Percentiles rank a stretch among this genome's conserved stretches.
These are phyloP conservation scores for Butastur rufipennis DNA, from an alignment of 2,113 vertebrate genomes.

Conservation along the genomic window DNA sequence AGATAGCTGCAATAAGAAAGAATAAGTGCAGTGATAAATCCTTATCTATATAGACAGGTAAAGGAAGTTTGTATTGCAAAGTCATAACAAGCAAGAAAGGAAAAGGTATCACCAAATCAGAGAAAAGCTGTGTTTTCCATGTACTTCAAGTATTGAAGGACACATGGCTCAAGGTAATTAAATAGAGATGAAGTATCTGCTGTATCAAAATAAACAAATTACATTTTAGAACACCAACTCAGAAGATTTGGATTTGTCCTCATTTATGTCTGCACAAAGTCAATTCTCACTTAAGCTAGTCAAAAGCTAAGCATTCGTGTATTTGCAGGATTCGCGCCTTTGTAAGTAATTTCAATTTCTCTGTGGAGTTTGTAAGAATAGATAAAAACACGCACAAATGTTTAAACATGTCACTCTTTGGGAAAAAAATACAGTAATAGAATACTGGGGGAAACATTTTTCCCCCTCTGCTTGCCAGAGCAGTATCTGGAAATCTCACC, in stretches of 20 bases:
- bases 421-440: not conserved
- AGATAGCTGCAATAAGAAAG: conserved; percentile 39
- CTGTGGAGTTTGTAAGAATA: not conserved
- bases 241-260: not conserved
- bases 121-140: not conserved
- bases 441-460: not conserved
- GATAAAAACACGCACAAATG: not conserved
- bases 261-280: not conserved
- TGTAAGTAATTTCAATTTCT: not conserved
- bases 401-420: not conserved
- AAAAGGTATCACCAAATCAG: not conserved
- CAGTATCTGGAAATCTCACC: not conserved
- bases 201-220: not conserved
- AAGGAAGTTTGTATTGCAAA: not conserved
- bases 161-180: not conserved
- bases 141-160: not conserved
- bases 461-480: not conserved
- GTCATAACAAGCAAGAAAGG: not conserved
- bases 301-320: not conserved
- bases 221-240: not conserved
- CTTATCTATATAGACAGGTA: not conserved
- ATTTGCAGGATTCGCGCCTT: not conserved
- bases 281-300: not conserved
- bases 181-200: not conserved
- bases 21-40: conserved; percentile 5